Evolutionary conservation across 2,888 invertebrate species (phyloP), one percentile per base, ranked within the genome.

Genomic region (Blastobasis lacticolella): DNA sequence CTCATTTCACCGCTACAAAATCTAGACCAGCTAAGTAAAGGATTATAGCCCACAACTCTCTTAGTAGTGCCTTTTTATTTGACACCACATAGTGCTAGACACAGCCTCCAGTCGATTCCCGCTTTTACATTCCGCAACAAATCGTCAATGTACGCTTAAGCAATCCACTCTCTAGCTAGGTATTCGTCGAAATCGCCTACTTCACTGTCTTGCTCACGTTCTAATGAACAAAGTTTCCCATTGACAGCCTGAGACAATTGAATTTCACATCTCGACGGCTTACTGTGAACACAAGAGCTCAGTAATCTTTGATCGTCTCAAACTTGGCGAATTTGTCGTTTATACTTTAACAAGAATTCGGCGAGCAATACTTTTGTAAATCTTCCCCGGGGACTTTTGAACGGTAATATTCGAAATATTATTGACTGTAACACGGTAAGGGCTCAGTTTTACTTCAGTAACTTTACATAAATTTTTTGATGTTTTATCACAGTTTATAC

Each of bases 161-260:
- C 23, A 23, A 23, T 23, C 23, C 3, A 23, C 23, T 23, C 23
- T 23, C 23, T 23, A 23, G 23, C 23, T 23, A 23, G 23, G 23
- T 23, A 23, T 23, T 23, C 3, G 23, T 23, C 23, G 23, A 23
- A 23, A 23, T 23, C 23, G 23, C 23, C 23, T 23, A 23, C 23
- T 23, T 23, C 23, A 23, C 23, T 23, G 23, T 3, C 23, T 23
- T 23, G 23, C 23, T 23, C 23, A 23, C 23, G 23, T 23, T 23
- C n/a, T 49, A 49, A 49, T 49, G 49, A 49, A 38, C 23, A 37
- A 49, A 49, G 45, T 49, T 49, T 45, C 45, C 38, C n/a, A 49
- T 45, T 49, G 38, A 49, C 23, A 49, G 38, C 23, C 45, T n/a
- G 41, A 36, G 9, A 41, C 42, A 48, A 41, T 48, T 48, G 48